Conservation (phyloP, 2,113 vertebrate species). For the Myrmophylax atrothorax region DNA sequence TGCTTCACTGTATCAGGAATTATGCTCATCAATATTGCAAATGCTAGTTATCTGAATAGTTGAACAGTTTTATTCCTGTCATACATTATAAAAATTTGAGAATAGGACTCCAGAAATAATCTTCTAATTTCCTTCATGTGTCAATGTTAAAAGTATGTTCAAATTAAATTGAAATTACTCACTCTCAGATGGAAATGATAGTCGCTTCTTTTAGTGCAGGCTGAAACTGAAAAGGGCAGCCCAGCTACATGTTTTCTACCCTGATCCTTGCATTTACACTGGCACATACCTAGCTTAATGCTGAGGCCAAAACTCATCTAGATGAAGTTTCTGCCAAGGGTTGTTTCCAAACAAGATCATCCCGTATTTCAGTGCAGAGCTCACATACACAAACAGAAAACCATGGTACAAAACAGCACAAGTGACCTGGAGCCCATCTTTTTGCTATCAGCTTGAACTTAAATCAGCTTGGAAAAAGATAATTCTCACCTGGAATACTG, state of each 20-base stretch:
- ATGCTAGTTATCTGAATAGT: conserved; percentile 6
- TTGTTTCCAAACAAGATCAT: not conserved
- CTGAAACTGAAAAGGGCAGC: not conserved
- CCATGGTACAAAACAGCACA: not conserved
- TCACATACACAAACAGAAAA: not conserved
- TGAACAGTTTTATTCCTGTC: conserved; percentile 21
- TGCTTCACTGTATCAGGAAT: not conserved
- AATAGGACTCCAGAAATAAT: conserved; percentile 24
- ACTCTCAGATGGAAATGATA: not conserved
- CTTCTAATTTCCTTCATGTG: conserved; percentile 13
- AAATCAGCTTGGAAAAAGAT: not conserved
- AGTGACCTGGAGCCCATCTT: not conserved
- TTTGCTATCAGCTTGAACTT: not conserved
- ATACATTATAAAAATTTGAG: conserved; percentile 10
- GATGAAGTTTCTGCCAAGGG: not conserved
- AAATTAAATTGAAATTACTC: conserved; percentile 1
- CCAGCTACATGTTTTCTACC: not conserved
- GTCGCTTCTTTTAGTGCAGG: not conserved
- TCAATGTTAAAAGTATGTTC: not conserved
- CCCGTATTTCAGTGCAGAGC: not conserved
- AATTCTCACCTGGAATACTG: not conserved
- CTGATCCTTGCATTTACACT: not conserved
- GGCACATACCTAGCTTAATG: not conserved
- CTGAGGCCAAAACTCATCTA: not conserved
- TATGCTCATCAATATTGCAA: conserved; percentile 41